phyloP scores from a whole-genome alignment of 2,113 vertebrate species.

The Dasyprocta punctata region DNA sequence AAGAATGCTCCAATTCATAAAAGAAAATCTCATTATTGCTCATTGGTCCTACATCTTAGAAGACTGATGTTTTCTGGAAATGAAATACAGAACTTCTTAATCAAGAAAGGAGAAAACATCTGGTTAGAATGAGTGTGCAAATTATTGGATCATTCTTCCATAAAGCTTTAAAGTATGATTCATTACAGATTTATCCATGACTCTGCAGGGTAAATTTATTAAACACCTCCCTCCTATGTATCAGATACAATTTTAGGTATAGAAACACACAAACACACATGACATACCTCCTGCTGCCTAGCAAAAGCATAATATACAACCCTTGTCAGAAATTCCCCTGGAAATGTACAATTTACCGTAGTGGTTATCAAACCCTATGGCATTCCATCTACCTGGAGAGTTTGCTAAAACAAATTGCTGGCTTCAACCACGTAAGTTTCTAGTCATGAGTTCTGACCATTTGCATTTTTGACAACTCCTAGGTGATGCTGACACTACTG shows the following conservation, averaged over 20 bases:
- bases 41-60: not conserved
- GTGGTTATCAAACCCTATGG: not conserved
- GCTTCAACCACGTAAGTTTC: too few species aligned
- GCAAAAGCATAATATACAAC: not conserved
- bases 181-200: not conserved
- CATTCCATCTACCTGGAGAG: not conserved
- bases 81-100: not conserved
- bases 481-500: not conserved
- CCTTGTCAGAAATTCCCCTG: not conserved
- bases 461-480: not conserved
- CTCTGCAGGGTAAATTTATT: not conserved
- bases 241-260: not conserved
- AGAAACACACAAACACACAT: not conserved
- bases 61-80: not conserved
- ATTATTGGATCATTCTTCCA: not conserved
- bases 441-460: not conserved
- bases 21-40: not conserved
- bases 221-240: not conserved
- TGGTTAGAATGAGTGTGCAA: not conserved
- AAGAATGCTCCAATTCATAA: not conserved
- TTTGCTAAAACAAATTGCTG: not conserved
- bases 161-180: not conserved
- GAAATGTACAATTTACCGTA: not conserved
- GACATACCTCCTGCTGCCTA: not conserved
- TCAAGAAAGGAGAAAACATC: not conserved